These are phyloP conservation scores for Cheilinus undulatus DNA, from an alignment of 2,113 vertebrate species.

Conservation along the genomic window DNA sequence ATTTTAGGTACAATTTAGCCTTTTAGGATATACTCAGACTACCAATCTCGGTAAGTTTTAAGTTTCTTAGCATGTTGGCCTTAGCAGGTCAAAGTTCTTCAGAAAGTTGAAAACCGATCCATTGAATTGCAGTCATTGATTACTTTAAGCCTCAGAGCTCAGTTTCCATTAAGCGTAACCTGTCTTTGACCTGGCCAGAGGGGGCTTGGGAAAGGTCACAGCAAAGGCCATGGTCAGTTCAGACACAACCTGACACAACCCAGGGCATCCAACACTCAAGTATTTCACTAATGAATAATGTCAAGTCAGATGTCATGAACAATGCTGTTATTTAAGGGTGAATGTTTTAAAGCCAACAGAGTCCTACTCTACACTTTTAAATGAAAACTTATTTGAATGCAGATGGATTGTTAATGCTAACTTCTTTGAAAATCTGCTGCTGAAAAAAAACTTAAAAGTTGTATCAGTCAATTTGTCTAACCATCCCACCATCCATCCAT, in stretches of 20 bases:
- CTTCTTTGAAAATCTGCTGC: too few species aligned
- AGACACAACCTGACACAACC: conserved; percentile 27
- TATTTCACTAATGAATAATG: conserved; percentile 2
- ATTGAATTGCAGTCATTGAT: conserved; percentile 5
- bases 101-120: conserved; percentile 17
- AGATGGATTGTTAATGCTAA: too few species aligned
- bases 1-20: too few species aligned
- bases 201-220: conserved; percentile 62
- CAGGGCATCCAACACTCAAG: conserved; percentile 3
- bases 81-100: neutral
- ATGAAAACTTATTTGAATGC: neutral
- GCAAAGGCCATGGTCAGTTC: conserved; percentile 53
- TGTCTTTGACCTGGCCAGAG: conserved; percentile 37
- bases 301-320: neutral
- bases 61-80: neutral
- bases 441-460: too few species aligned
- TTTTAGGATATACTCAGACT: too few species aligned
- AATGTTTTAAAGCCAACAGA: neutral
- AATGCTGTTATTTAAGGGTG: conserved; percentile 3
- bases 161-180: conserved; percentile 36
- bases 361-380: neutral
- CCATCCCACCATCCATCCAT: too few species aligned
- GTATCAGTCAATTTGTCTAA: too few species aligned
- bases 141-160: conserved; percentile 13
- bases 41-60: too few species aligned